Percentiles rank a stretch among this genome's conserved stretches.
Conservation (phyloP, 2,113 vertebrate species). For the Malurus melanocephalus region DNA sequence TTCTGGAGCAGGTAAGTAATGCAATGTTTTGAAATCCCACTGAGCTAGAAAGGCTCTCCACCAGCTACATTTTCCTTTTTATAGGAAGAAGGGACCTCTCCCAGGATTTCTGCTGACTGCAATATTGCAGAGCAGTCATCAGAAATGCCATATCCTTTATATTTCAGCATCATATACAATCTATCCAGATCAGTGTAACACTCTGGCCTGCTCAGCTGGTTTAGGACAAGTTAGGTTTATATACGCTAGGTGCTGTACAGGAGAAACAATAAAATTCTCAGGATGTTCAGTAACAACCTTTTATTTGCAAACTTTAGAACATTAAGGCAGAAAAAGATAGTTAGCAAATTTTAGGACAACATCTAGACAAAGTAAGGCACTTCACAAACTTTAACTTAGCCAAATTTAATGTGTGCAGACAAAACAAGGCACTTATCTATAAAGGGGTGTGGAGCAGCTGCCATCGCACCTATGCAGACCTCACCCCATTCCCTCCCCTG, state of each 20-base stretch:
- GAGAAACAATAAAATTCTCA: neutral
- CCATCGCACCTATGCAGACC: neutral
- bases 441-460: neutral
- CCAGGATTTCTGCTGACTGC: neutral
- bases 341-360: neutral
- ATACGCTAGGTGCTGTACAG: rapidly evolving
- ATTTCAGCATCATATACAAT: neutral
- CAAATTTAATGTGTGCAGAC: no score
- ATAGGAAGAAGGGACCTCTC: neutral
- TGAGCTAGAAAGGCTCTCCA: neutral
- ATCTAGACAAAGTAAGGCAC: neutral
- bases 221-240: neutral
- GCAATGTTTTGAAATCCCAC: neutral
- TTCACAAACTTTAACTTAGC: neutral
- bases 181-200: neutral
- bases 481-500: rapidly evolving
- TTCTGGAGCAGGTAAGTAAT: neutral
- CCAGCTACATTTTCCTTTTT: neutral
- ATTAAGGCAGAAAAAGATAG: neutral
- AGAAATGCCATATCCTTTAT: neutral
- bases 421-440: neutral
- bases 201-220: neutral
- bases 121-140: neutral
- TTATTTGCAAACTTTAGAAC: neutral
- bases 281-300: neutral